Evolutionary conservation across 2,888 invertebrate species (phyloP).

Genomic region (Thereva unica): DNA sequence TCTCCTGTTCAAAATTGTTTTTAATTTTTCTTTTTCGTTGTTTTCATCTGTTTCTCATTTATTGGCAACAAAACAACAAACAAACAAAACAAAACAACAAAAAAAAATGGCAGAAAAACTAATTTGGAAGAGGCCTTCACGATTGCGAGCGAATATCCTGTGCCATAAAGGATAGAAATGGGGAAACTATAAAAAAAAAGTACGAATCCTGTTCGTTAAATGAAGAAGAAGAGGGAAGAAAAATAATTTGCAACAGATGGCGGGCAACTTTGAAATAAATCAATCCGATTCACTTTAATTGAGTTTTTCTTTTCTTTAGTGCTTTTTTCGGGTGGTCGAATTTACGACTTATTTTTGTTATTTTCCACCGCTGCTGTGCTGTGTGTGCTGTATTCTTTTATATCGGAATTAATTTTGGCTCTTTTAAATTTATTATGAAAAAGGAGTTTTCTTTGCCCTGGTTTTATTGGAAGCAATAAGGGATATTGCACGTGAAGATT

Average conservation of each 20-base stretch:
- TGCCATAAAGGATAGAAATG: too few species aligned
- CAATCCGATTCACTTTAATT: constrained; percentile 30
- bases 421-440: neutral
- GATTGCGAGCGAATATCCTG: constrained; percentile 8
- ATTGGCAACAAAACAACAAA: constrained; percentile 17
- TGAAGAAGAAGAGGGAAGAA: constrained; percentile 13
- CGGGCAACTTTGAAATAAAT: constrained; percentile 30
- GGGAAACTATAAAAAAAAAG: constrained; percentile 8
- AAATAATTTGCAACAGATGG: constrained; percentile 34
- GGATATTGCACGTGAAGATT: too few species aligned
- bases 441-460: too few species aligned
- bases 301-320: constrained; percentile 15
- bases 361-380: neutral
- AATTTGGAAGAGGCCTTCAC: constrained; percentile 23
- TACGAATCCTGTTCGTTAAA: constrained; percentile 12
- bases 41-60: constrained; percentile 6
- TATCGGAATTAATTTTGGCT: neutral
- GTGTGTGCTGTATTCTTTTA: neutral
- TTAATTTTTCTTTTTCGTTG: constrained; percentile 22
- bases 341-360: constrained; percentile 2
- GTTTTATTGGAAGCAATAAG: too few species aligned
- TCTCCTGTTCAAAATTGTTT: constrained; percentile 34
- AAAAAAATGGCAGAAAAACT: constrained; percentile 9
- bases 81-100: neutral
- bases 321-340: neutral